Evolutionary conservation across 1,140 invertebrate species (phyloP).

Genomic region (Heliconius hermathena): DNA sequence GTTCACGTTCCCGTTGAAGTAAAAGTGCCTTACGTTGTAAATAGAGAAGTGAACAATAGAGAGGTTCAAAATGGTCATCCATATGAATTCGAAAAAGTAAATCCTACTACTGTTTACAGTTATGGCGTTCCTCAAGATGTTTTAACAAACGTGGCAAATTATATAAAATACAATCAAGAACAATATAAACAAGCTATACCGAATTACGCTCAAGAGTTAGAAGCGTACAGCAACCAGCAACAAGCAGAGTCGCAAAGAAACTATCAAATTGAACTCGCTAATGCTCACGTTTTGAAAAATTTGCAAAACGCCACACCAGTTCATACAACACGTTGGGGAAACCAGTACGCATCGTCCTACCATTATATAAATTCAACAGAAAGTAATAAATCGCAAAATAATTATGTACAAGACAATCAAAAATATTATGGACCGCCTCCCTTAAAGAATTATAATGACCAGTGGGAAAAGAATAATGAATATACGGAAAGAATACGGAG

Average conservation of each 20-base stretch:
- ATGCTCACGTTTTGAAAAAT: constrained; percentile 50
- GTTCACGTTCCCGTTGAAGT: constrained; percentile 82
- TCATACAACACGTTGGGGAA: constrained; percentile 60
- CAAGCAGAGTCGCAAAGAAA: constrained; percentile 44
- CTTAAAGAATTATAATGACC: constrained; percentile 49
- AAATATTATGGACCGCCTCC: constrained; percentile 66
- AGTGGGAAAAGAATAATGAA: constrained; percentile 62
- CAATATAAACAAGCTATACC: constrained; percentile 42
- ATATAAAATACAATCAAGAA: constrained; percentile 46
- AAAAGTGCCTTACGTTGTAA: constrained; percentile 81
- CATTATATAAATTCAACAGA: constrained; percentile 56
- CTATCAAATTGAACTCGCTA: constrained; percentile 47
- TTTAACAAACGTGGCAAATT: constrained; percentile 45
- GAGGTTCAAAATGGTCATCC: constrained; percentile 50
- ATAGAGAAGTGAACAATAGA: constrained; percentile 66
- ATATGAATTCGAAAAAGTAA: constrained; percentile 56
- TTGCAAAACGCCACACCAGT: constrained; percentile 45
- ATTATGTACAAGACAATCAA: constrained; percentile 45
- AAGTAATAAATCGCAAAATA: constrained; percentile 37
- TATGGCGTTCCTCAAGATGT: constrained; percentile 40
- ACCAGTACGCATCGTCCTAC: constrained; percentile 64
- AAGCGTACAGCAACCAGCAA: constrained; percentile 32
- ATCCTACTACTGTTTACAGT: constrained; percentile 41
- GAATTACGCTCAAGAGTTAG: constrained; percentile 28
- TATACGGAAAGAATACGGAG: constrained; percentile 61